Evolutionary conservation across 2,888 invertebrate genomes (phyloP), one percentile per base, ranked within the genome.

Genomic region (Automeris io): DNA sequence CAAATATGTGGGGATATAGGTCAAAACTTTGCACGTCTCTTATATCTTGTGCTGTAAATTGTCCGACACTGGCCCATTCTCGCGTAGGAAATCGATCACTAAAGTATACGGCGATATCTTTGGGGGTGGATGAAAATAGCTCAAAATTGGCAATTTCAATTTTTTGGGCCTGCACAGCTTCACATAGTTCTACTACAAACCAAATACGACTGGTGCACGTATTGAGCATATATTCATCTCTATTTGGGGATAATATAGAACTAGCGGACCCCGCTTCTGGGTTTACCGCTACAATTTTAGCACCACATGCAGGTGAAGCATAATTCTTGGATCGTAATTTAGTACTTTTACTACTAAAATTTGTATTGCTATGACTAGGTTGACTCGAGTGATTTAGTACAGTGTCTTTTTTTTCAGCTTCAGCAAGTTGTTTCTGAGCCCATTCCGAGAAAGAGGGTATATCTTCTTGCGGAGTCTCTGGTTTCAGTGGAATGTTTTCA

Each of bases 121-220:
- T 95, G 8, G 98, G 98, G 18, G 95, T 95, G 0, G 98, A 99
- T 5, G 99, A 98, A 79, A 99, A 99, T 42, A 99, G 85, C 78
- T 99, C 99, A 70, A 97, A 96, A 77, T 99, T 99, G 2, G 98
- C 99, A 53, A 99, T 85, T 61, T 99, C 98, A 45, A 99, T 92
- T 80, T 93, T 94, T 71, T 95, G 95, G 2, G 97, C 95, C 81
- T 98, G 98, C 45, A 99, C 94, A 2, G 98, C 95, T 70, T 99
- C 99, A 82, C 99, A 99, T 1, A 99, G 89, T 80, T 99, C 99
- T 2, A 99, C 94, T 18, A 98, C 92, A 76, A 99, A 96, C 97
- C 98, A 97, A 46, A 95, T 93, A 41, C 94, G 91, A 57, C 93
- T 93, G 52, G 93, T 95, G 77, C 99, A 99, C 1, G 97, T 95